Evolutionary conservation across 2,888 invertebrate genomes (phyloP), one percentile per base, ranked within the genome.

Genomic region (Cerceris rybyensis): DNA sequence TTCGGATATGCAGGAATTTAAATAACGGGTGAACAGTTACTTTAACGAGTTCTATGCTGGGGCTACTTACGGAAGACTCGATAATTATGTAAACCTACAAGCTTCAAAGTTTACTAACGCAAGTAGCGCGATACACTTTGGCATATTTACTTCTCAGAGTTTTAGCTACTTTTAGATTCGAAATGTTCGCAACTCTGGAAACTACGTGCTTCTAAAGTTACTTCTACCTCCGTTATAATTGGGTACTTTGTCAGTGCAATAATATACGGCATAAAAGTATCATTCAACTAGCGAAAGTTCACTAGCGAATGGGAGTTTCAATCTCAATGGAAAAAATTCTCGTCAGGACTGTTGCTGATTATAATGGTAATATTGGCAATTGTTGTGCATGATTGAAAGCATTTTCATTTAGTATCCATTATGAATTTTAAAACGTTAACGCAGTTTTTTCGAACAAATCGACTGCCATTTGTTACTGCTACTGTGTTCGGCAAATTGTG

Each of bases 351-450:
- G 9, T 46, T 13, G 58, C 55, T 17, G 14, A 64, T 67, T 11
- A 46, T 55, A 55, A 68, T n/a, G 52, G n/a, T 41, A 70, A 64
- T 71, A 75, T 52, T 73, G 14, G 16, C 39, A 65, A 66, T 16
- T 63, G 17, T 64, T 63, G 72, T 73, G 79, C 79, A 81, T 79
- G 68, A 81, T 79, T 79, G 80, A 81, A 81, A 81, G 80, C 80
- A 81, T 75, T 72, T 55, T 55, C 64, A 61, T 7, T 75, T 49
- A n/a, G 16, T 59, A 17, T 60, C 39, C 2, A 67, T 41, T 55
- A 63, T 43, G 14, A 70, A 13, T 17, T 52, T 39, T 54, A 49
- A 54, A 50, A 39, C 9, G 8, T 54, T 46, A n/a, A 57, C 46
- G n/a, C 49, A 28, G 41, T 58, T 13, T 58, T 16, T 6, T 55